Base-by-base conservation (phyloP, 2,888 invertebrate genomes). In the Cephus nigrinus region DNA sequence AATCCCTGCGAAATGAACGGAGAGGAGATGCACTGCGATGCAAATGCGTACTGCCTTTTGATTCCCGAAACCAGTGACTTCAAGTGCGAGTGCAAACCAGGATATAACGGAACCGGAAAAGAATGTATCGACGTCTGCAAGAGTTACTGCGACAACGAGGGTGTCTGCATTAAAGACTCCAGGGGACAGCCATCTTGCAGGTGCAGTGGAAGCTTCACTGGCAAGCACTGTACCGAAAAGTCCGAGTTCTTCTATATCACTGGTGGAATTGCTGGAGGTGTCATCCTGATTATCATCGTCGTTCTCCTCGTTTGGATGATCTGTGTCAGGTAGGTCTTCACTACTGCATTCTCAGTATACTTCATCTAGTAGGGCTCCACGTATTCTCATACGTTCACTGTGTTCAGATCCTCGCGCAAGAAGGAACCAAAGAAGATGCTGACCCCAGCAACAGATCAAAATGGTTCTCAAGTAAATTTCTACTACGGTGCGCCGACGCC, bases 221-320 rank as follows among this genome's bases (percentile, higher is more conserved):
- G 98, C 40, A 95, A 96, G 81, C 96, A 96, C 83, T 98, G 98
- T 89, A 94, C 96, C 4, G 97, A 97, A 86, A 97, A 98, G 91
- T 97, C 97, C n/a, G 97, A 98, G 89, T 98, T 98, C 91, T 98
- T 98, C 23, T 98, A 98, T 92, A 97, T 98, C 81, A 98, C 97
- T 76, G 98, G 98, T 73, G 98, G 98, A 12, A 97, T 98, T 82
- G 97, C 98, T 11, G 97, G 97, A 31, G 96, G 97, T n/a, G 98
- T 98, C 80, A 96, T 98, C 86, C 95, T 98, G 88, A 96, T 98
- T 85, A 98, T 98, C 88, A 95, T 98, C 92, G 95, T 98, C 86
- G 97, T 98, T 68, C 93, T 98, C 82, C 94, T 98, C 77, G 97
- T 98, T 85, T 98, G 98, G 98, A 98, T 98, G 98, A 98, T 98